phyloP scores from a whole-genome alignment of 2,797 vertebrate genomes.

The Gymnocypris eckloni region DNA sequence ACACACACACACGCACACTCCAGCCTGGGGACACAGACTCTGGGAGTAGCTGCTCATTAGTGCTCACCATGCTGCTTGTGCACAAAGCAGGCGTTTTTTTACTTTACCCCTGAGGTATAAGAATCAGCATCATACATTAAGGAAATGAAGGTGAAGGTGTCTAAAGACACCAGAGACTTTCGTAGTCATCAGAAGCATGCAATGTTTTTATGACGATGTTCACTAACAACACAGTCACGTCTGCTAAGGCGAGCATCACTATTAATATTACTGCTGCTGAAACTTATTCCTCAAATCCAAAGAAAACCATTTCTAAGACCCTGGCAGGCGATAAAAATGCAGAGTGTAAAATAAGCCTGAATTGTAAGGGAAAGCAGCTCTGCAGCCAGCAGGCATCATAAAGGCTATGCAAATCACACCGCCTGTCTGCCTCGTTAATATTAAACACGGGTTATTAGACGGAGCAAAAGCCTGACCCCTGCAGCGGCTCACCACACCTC shows the following conservation, averaged over 20 bases:
- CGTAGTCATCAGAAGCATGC: background rate
- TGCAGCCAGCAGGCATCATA: slow-evolving; percentile 70
- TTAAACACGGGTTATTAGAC: slow-evolving; percentile 85
- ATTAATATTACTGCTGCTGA: background rate
- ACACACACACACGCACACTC: background rate
- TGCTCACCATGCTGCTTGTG: background rate
- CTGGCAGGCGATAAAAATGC: background rate
- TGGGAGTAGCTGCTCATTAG: slow-evolving; percentile 18
- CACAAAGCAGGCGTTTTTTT: background rate
- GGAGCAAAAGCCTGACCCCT: slow-evolving; percentile 82
- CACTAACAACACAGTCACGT: background rate
- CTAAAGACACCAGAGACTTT: background rate
- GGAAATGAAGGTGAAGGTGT: background rate
- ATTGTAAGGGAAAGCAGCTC: slow-evolving; percentile 13
- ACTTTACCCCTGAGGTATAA: background rate
- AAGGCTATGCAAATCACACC: slow-evolving; percentile 80
- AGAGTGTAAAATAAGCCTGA: background rate
- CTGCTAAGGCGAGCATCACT: background rate
- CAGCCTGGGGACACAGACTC: slow-evolving; percentile 1
- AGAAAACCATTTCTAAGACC: background rate
- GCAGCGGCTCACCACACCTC: slow-evolving; percentile 77
- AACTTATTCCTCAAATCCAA: background rate
- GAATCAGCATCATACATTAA: background rate
- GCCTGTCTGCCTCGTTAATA: slow-evolving; percentile 81
- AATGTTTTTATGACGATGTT: background rate